phyloP scores from a whole-genome alignment of 2,797 vertebrate species.

The Setipinna tenuifilis region DNA sequence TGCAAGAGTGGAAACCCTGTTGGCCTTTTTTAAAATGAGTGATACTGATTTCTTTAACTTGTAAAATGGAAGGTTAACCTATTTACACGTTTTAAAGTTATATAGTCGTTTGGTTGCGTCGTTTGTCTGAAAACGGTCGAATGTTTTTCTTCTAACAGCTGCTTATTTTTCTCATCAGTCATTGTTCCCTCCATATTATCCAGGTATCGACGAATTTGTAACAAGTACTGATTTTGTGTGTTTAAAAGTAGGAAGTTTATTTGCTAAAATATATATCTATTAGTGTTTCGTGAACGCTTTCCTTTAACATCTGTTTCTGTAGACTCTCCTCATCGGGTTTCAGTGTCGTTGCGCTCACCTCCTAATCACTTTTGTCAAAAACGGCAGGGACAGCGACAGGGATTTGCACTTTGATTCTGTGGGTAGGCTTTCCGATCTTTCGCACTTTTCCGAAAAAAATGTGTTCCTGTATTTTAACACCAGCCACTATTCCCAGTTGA shows the following conservation, averaged over 20 bases:
- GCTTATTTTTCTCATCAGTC: neutral
- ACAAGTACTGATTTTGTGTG: neutral
- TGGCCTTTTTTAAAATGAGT: neutral
- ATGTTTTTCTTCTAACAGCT: neutral
- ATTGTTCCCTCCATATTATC: neutral
- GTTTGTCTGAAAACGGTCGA: neutral
- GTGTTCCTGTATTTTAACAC: neutral
- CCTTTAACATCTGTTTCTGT: neutral
- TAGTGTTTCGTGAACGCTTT: neutral
- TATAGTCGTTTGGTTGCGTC: neutral
- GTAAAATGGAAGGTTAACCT: neutral
- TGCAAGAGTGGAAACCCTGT: neutral
- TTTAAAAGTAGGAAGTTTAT: neutral
- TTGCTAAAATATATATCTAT: neutral
- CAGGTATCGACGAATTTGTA: neutral
- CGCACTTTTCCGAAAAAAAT: neutral
- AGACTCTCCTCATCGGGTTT: neutral
- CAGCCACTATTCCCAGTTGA: neutral
- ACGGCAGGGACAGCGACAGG: conserved; percentile 12
- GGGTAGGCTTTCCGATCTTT: neutral
- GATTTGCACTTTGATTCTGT: conserved; percentile 3
- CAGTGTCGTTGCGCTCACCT: neutral
- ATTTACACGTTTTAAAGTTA: neutral
- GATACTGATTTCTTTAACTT: neutral
- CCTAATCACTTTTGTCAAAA: conserved; percentile 15